Percentiles rank a stretch among this genome's conserved stretches.
phyloP scores from a whole-genome alignment of 2,888 invertebrate species.

The Bellardia pandia region DNA sequence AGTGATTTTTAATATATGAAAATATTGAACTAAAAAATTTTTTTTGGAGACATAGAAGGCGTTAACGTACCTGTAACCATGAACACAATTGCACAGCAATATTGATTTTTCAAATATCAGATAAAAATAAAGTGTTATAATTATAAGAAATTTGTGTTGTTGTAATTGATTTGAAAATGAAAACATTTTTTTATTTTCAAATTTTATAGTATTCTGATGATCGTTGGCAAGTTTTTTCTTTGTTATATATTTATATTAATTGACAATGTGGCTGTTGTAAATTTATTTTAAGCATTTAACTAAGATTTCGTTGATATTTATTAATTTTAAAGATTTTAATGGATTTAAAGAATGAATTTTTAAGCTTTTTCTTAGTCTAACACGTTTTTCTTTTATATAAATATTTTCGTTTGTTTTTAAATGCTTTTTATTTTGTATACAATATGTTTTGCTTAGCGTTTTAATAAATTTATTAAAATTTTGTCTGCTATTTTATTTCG shows the following conservation, averaged over 20 bases:
- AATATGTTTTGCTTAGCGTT: constrained; percentile 6
- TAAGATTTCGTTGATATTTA: constrained; percentile 44
- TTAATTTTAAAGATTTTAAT: constrained; percentile 58
- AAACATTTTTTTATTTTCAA: constrained; percentile 77
- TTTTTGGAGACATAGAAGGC: constrained; percentile 1
- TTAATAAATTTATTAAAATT: constrained; percentile 39
- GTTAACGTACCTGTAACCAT: constrained; percentile 80
- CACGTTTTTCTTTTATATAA: constrained; percentile 20
- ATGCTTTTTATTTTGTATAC: constrained; percentile 40
- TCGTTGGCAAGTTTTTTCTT: constrained; percentile 8
- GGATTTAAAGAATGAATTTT: not conserved
- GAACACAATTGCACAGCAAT: constrained; percentile 82
- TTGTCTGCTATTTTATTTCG: constrained; percentile 40
- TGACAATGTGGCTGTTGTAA: not conserved
- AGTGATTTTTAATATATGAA: constrained; percentile 51
- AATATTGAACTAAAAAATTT: constrained; percentile 33
- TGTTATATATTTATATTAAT: constrained; percentile 5
- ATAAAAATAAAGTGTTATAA: constrained; percentile 78
- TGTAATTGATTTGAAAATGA: constrained; percentile 76
- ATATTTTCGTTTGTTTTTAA: constrained; percentile 42
- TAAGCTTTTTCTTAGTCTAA: not conserved
- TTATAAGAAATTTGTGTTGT: constrained; percentile 77
- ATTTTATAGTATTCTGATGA: not conserved
- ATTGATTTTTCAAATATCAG: constrained; percentile 81
- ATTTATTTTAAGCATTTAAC: constrained; percentile 69